Base-by-base conservation (phyloP, 2,797 vertebrate species). In the Acanthopagrus latus region DNA sequence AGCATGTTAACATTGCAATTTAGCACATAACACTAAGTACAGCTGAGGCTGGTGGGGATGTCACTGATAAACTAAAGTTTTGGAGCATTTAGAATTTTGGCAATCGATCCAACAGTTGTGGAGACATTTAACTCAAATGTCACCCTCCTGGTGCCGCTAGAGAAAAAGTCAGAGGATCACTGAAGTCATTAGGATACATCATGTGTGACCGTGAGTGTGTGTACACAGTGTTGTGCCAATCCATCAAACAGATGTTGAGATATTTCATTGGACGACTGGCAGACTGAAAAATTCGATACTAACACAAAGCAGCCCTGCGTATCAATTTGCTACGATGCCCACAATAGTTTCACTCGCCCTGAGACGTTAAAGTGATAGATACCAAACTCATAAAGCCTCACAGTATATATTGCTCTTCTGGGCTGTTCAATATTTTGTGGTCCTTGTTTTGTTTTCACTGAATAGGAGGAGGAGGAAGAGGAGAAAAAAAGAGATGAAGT, bases 71-170 rank as follows among this genome's bases (percentile, higher is more conserved):
- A 41, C 12, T 2, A 33, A 7, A 33, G 10, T n/a, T 38, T 38
- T 11, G 41, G 33, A 59, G 9, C 38, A 38, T 9, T 38, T 38
- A 38, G 38, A 10, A 38, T 38, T 38, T 38, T 14, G 16, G 59
- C 41, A 62, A 17, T 46, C 8, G 12, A 44, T 23, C n/a, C 59
- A 17, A 62, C 1, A 60, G 6, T 43, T 43, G 5, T 60, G 12
- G 16, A 4, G 38, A 44, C 16, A 25, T 63, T 58, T 71, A 58
- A 27, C 3, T 41, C n/a, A 71, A 27, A 71, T 51, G 57, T 59
- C 46, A 50, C 21, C 66, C 25, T 33, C 44, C 7, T 0, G 44
- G 9, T 21, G 13, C 18, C 17, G 17, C 46, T 48, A 5, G 16
- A 48, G 46, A 17, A 48, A 48, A 48, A 48, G 46, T 48, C 46